Evolutionary conservation across 2,113 vertebrate genomes (phyloP).

Genomic region (Silurus glanis): DNA sequence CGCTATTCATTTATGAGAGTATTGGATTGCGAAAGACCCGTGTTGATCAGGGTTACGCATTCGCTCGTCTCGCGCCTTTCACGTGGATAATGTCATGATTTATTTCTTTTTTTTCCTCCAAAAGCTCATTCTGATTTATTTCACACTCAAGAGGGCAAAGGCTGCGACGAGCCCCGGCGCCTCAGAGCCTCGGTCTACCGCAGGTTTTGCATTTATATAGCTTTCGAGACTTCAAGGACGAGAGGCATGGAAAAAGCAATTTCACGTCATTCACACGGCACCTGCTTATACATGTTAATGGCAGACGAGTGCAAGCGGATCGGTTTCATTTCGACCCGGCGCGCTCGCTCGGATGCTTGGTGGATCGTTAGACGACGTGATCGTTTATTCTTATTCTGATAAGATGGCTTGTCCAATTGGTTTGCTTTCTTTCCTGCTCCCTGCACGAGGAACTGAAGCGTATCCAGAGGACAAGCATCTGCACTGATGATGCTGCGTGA

Average conservation of each 20-base stretch:
- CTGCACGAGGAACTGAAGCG: neutral
- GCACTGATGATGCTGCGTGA: conserved; percentile 9
- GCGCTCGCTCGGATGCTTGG: neutral
- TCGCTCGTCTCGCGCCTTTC: neutral
- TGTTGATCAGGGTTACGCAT: neutral
- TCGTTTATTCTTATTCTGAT: neutral
- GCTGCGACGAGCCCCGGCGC: neutral
- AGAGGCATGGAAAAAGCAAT: conserved; percentile 56
- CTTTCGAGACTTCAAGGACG: conserved; percentile 53
- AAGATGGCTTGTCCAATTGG: conserved; percentile 10
- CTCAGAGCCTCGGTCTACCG: neutral
- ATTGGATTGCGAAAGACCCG: neutral
- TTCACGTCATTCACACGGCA: conserved; percentile 58
- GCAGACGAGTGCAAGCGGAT: conserved; percentile 59
- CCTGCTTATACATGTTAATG: conserved; percentile 71
- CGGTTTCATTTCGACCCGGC: conserved; percentile 25
- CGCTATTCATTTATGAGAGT: neutral
- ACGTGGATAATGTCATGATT: neutral
- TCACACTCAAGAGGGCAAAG: neutral
- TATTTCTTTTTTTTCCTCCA: neutral
- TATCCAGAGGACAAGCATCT: neutral
- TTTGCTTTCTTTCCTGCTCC: no score
- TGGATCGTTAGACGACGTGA: conserved; percentile 26
- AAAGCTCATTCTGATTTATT: neutral
- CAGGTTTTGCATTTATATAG: conserved; percentile 29